These are phyloP conservation scores for Calonectris borealis DNA, from an alignment of 2,113 vertebrate species.

Conservation along the genomic window DNA sequence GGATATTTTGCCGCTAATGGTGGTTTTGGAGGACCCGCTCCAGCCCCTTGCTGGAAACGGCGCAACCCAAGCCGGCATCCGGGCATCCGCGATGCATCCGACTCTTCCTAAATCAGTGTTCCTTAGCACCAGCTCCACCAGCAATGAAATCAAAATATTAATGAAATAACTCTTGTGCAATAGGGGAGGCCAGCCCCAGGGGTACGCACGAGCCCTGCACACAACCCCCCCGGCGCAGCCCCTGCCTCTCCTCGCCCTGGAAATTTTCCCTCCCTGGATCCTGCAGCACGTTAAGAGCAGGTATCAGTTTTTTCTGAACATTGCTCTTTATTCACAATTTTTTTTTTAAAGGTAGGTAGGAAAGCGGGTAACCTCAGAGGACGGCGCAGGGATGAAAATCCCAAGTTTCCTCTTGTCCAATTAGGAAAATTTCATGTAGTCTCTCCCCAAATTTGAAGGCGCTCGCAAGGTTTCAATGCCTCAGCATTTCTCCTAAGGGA, in stretches of 20 bases:
- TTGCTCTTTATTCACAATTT: not conserved
- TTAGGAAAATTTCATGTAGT: not conserved
- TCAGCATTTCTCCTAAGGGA: conserved; percentile 46
- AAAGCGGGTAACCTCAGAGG: not conserved
- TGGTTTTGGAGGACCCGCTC: not conserved
- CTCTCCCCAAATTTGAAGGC: not conserved
- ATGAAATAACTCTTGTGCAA: not conserved
- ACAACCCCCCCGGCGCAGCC: not conserved
- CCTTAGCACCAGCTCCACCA: not conserved
- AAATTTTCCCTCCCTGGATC: not conserved
- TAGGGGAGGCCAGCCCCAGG: not conserved
- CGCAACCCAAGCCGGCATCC: not conserved
- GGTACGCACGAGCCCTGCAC: not conserved
- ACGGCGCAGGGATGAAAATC: not conserved
- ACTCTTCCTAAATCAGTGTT: not conserved
- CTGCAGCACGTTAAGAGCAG: not conserved
- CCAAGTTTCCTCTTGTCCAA: not conserved
- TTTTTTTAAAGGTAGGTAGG: not conserved
- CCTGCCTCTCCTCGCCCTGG: not conserved
- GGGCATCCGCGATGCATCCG: not conserved
- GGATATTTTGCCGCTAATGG: not conserved
- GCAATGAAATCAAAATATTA: not conserved
- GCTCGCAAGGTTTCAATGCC: not conserved
- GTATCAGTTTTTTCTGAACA: not conserved
- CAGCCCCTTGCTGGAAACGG: not conserved